Evolutionary conservation across 2,113 vertebrate genomes (phyloP).

Genomic region (Tylochromis polylepis): DNA sequence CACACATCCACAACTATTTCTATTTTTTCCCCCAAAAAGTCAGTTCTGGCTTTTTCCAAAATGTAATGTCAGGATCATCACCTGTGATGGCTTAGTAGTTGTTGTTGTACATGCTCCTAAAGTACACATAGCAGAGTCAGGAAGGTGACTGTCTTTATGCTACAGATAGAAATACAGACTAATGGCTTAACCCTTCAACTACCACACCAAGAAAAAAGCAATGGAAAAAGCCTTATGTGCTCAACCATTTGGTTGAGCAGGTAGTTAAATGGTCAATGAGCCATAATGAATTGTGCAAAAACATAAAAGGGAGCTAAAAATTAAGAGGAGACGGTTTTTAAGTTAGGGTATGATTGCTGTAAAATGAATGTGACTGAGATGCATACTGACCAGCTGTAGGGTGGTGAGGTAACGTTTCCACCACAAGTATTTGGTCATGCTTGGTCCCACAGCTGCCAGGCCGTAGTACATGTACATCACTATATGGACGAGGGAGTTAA

Average conservation of each 20-base stretch:
- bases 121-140: not conserved
- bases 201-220: not conserved
- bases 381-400: constrained; percentile 74
- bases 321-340: not conserved
- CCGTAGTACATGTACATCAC: constrained; percentile 74
- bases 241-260: not conserved
- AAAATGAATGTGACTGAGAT: not conserved
- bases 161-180: not conserved
- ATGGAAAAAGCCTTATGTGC: not conserved
- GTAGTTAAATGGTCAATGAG: too few species aligned
- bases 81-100: not conserved
- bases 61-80: not conserved
- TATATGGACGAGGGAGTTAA: constrained; percentile 75
- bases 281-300: not conserved
- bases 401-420: constrained; percentile 76
- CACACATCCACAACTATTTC: not conserved
- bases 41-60: not conserved
- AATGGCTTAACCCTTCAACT: not conserved
- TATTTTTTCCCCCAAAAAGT: not conserved
- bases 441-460: constrained; percentile 67
- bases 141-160: not conserved
- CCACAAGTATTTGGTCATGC: constrained; percentile 68
- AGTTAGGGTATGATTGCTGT: not conserved
- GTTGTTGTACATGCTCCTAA: not conserved
- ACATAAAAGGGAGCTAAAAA: not conserved